Percentiles rank a stretch among this genome's conserved stretches.
Conservation (phyloP, 1,140 invertebrate genomes). For the Cecropterus lyciades region DNA sequence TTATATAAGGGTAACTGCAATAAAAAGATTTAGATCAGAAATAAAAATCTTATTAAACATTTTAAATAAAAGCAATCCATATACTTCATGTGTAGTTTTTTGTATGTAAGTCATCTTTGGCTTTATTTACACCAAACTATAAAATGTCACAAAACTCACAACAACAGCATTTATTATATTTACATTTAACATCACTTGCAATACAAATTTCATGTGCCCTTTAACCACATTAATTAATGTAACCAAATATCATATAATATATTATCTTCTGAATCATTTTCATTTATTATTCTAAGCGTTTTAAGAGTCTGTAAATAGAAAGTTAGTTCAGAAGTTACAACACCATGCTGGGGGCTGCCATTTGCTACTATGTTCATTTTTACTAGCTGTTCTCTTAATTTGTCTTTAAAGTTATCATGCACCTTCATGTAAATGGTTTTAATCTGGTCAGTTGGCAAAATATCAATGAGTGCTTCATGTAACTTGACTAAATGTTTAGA, state of each 20-base stretch:
- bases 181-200: slow-evolving; percentile 25
- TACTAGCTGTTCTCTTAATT: slow-evolving; percentile 92
- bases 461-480: slow-evolving; percentile 94
- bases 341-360: slow-evolving; percentile 97
- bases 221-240: slow-evolving; percentile 80
- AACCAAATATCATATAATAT: slow-evolving; percentile 93
- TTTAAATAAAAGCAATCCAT: not conserved
- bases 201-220: slow-evolving; percentile 21
- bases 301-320: slow-evolving; percentile 97
- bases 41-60: too few species aligned
- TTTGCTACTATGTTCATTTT: slow-evolving; percentile 96
- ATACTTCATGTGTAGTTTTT: slow-evolving; percentile 15
- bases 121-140: slow-evolving; percentile 33
- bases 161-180: slow-evolving; percentile 22
- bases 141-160: slow-evolving; percentile 25
- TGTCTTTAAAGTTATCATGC: slow-evolving; percentile 94
- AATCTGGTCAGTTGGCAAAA: slow-evolving; percentile 90
- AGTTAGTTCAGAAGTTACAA: slow-evolving; percentile 97
- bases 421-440: slow-evolving; percentile 91
- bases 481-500: slow-evolving; percentile 96
- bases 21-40: too few species aligned
- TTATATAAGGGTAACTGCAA: too few species aligned
- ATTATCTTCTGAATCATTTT: slow-evolving; percentile 89
- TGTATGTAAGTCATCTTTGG: slow-evolving; percentile 33
- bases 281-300: slow-evolving; percentile 92